These are phyloP conservation scores for Verasper variegatus DNA, from an alignment of 2,113 vertebrate genomes.

Conservation along the genomic window DNA sequence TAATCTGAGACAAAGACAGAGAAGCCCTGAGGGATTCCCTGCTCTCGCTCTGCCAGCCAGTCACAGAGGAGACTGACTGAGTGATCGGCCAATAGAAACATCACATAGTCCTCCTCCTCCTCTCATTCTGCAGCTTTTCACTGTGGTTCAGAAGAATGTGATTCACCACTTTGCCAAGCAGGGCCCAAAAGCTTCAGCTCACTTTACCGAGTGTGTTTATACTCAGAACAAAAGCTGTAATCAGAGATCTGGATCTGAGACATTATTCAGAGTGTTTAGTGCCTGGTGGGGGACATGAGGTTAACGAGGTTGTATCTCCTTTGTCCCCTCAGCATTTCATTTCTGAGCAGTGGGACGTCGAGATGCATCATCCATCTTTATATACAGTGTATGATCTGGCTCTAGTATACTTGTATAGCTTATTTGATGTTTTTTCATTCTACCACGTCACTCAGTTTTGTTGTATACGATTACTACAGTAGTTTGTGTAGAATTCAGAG, in stretches of 20 bases:
- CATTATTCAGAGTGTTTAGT: no score
- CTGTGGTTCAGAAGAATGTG: constrained; percentile 12
- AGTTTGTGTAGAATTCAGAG: no score
- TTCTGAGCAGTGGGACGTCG: no score
- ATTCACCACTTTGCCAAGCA: constrained; percentile 2
- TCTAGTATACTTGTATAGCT: no score
- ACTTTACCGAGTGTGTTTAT: not conserved
- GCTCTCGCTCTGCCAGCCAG: constrained; percentile 55
- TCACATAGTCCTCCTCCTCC: constrained; percentile 49
- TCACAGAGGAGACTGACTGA: constrained; percentile 37
- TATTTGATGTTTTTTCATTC: no score
- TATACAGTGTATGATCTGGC: no score
- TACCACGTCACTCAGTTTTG: no score
- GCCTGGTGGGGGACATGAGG: no score
- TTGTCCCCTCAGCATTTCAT: no score
- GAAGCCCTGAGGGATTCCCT: constrained; percentile 57
- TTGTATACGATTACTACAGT: no score
- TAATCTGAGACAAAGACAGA: constrained; percentile 56
- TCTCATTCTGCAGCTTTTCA: constrained; percentile 31
- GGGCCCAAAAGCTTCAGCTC: not conserved
- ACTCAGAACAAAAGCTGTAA: not conserved
- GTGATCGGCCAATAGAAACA: constrained; percentile 53
- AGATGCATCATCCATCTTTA: no score
- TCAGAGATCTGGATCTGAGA: not conserved
- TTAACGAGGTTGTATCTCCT: no score